Evolutionary conservation across 2,113 vertebrate species (phyloP).

Genomic region (Mormyrus lacerda): DNA sequence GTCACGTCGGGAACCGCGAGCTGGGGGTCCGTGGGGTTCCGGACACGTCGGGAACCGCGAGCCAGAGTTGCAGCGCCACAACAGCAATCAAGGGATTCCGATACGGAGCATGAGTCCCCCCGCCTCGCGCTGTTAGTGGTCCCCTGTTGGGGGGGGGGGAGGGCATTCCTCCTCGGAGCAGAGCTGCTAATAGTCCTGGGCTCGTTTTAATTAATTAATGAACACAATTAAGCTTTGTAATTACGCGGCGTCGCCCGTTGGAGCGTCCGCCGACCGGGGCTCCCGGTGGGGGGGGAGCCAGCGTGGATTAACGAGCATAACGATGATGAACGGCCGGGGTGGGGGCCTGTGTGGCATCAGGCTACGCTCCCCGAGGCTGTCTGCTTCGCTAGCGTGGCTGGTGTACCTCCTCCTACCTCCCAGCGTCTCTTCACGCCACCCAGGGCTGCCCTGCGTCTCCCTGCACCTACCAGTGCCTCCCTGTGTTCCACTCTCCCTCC

Average conservation of each 20-base stretch:
- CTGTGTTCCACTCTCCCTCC: background rate
- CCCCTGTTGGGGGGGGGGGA: background rate
- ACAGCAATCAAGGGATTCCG: background rate
- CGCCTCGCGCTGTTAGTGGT: background rate
- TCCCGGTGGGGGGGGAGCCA: background rate
- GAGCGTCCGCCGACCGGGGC: background rate
- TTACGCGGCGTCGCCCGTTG: background rate
- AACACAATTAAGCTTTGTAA: constrained; percentile 16
- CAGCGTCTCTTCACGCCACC: background rate
- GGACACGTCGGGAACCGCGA: background rate
- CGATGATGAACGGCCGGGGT: background rate
- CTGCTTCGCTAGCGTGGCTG: background rate
- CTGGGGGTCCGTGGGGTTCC: background rate
- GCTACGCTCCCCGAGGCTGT: background rate
- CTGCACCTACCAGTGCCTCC: background rate
- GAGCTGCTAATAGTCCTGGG: background rate
- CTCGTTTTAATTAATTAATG: constrained; percentile 15
- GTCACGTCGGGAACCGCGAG: too few species aligned
- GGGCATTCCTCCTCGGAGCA: background rate
- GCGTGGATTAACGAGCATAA: background rate
- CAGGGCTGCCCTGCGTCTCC: background rate
- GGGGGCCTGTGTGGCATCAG: background rate
- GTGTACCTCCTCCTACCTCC: background rate
- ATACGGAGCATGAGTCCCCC: background rate
- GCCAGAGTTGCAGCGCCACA: too few species aligned